Evolutionary conservation across 1,140 invertebrate species (phyloP).

Genomic region (Epicauta chinensis): DNA sequence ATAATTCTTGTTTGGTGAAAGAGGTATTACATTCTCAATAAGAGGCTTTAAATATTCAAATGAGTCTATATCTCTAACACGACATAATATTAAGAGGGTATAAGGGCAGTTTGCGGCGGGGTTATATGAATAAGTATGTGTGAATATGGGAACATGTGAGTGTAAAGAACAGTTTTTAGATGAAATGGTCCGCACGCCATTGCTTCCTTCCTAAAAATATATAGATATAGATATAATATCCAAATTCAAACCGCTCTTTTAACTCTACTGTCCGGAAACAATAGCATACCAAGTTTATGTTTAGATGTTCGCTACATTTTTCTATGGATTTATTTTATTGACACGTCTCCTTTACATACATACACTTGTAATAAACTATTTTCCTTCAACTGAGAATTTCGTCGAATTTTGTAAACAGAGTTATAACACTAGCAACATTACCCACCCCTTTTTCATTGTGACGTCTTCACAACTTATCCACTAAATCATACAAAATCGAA

Average conservation of each 20-base stretch:
- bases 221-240: not conserved
- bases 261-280: constrained; percentile 22
- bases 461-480: too few species aligned
- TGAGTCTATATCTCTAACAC: constrained; percentile 15
- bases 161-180: constrained; percentile 27
- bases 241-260: constrained; percentile 27
- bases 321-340: constrained; percentile 31
- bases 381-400: too few species aligned
- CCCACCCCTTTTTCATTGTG: too few species aligned
- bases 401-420: too few species aligned
- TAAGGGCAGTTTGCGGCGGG: constrained; percentile 13
- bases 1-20: constrained; percentile 7
- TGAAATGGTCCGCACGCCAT: constrained; percentile 32
- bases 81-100: constrained; percentile 12
- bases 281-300: constrained; percentile 29
- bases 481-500: too few species aligned
- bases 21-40: constrained; percentile 12
- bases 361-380: constrained; percentile 4
- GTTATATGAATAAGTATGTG: constrained; percentile 16
- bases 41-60: constrained; percentile 17
- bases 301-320: constrained; percentile 27
- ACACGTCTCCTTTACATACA: constrained; percentile 17
- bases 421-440: too few species aligned
- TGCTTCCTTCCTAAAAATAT: constrained; percentile 17
- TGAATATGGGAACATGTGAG: constrained; percentile 32